A percentile compares a stretch with the other conserved stretches of the same genome.
Conservation (phyloP, 1,140 invertebrate species). For the Neotoxoptera formosana region DNA sequence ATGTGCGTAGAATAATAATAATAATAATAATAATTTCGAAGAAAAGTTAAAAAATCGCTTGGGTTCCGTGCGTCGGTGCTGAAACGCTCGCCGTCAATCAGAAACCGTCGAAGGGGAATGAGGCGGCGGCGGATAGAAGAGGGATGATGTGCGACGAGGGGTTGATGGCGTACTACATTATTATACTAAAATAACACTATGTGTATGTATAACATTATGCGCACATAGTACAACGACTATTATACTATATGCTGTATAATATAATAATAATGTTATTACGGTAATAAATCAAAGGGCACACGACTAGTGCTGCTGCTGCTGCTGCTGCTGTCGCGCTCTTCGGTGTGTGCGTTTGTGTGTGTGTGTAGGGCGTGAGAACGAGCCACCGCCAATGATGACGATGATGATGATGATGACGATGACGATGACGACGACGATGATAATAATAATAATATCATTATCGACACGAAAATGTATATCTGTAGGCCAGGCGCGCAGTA, state of each 20-base stretch:
- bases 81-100: neutral
- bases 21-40: neutral
- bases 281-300: slow-evolving; percentile 46
- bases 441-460: slow-evolving; percentile 5
- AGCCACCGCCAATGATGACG: neutral
- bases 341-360: neutral
- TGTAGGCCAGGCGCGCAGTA: neutral
- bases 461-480: slow-evolving; percentile 6
- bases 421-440: too few species aligned
- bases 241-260: neutral
- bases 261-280: slow-evolving; percentile 1
- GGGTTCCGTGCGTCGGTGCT: neutral
- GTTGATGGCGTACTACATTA: neutral
- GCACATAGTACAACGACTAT: neutral
- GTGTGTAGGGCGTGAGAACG: slow-evolving; percentile 7
- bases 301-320: neutral
- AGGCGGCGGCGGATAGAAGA: neutral
- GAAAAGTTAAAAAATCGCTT: neutral
- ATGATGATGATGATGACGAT: slow-evolving; percentile 13
- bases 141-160: neutral
- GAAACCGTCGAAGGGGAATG: neutral
- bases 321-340: neutral
- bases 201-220: neutral
- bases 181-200: neutral
- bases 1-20: too few species aligned